These are phyloP conservation scores for Zoroaster sp. DNA, from an alignment of 53 echinoderm and acorn worm species.

Conservation along the genomic window DNA sequence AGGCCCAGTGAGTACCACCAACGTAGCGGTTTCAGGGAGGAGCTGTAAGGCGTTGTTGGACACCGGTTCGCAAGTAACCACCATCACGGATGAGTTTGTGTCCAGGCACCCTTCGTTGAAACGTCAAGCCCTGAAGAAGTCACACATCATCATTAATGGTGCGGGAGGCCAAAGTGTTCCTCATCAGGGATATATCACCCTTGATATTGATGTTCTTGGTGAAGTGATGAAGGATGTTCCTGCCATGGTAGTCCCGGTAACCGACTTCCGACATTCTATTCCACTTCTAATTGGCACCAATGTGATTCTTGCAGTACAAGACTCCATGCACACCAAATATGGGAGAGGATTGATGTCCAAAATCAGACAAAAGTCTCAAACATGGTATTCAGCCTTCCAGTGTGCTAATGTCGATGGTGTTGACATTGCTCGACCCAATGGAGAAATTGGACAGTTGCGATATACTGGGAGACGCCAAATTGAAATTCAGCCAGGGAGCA, in stretches of 20 bases:
- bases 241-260: neutral
- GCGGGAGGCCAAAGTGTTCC: conserved; percentile 14
- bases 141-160: neutral
- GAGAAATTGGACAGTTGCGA: neutral
- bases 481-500: too few species aligned
- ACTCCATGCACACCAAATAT: neutral
- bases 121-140: neutral
- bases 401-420: neutral
- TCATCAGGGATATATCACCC: neutral
- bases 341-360: neutral
- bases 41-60: neutral
- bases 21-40: neutral
- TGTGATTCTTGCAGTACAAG: neutral
- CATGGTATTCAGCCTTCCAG: conserved; percentile 19
- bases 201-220: neutral
- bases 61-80: conserved; percentile 15
- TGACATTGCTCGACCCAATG: neutral
- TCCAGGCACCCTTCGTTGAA: neutral
- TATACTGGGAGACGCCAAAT: too few species aligned
- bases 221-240: neutral
- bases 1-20: neutral
- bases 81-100: neutral
- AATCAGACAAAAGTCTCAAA: neutral
- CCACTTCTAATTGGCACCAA: neutral
- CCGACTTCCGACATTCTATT: neutral